phyloP scores from a whole-genome alignment of 2,888 invertebrate species.

The Drosophila nigricruria region DNA sequence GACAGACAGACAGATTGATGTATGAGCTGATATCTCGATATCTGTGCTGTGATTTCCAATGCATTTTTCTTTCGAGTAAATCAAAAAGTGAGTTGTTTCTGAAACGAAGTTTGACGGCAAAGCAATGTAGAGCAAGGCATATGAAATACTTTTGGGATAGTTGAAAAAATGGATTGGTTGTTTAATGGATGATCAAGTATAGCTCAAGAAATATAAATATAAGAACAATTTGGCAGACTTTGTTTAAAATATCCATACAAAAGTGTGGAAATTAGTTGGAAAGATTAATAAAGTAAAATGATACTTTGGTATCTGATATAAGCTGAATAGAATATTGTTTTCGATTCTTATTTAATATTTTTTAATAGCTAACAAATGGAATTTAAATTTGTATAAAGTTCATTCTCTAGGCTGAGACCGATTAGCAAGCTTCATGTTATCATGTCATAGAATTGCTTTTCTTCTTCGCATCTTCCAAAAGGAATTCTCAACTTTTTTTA shows the following conservation, averaged over 20 bases:
- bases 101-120: constrained; percentile 1
- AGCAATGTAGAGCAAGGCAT: not conserved
- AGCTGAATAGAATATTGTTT: not conserved
- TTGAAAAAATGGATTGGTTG: not conserved
- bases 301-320: no score
- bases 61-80: constrained; percentile 16
- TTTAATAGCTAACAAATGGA: not conserved
- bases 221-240: not conserved
- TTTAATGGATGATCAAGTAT: not conserved
- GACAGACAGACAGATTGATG: constrained; percentile 59
- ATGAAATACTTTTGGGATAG: not conserved
- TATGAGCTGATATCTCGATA: constrained; percentile 51
- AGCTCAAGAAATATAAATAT: not conserved
- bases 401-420: no score
- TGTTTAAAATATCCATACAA: no score
- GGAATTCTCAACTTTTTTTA: not conserved
- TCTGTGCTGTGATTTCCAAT: constrained; percentile 34
- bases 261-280: no score
- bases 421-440: not conserved
- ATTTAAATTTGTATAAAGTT: no score
- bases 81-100: constrained; percentile 30
- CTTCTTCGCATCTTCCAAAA: no score
- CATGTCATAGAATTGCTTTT: not conserved
- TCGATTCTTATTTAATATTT: not conserved
- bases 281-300: no score